Base-by-base conservation (phyloP, 2,888 invertebrate genomes). In the Eucriotettix oculatus region DNA sequence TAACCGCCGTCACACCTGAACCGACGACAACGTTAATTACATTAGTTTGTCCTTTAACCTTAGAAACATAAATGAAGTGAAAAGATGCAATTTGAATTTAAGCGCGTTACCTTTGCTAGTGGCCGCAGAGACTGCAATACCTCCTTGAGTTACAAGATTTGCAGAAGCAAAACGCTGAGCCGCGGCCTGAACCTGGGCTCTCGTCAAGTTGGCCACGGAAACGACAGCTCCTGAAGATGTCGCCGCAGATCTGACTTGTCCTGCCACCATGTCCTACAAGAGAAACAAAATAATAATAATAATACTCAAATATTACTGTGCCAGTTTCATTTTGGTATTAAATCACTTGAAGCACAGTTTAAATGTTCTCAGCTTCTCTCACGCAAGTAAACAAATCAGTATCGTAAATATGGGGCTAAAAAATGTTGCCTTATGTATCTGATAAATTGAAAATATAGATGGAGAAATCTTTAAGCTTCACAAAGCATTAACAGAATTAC, bases 181-280 rank as follows among this genome's bases (percentile, higher is more conserved):
- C 9, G 64, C 65, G 0, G 72, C 70, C 11, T 74, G 69, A 60
- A 74, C 67, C 60, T 75, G 75, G 1, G 70, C 70, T 0, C 72
- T 66, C 52, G 73, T 73, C 3, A 75, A 65, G 65, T 71, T 74
- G 0, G 71, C 70, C 0, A 74, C 72, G 16, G 71, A 72, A 0
- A 73, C 73, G 9, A 75, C 72, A 54, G 64, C 60, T 1, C 70
- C 68, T 9, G 65, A 41, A 16, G 64, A 54, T 17, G 60, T 61
- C 1, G 55, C 60, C n/a, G 64, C 63, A 41, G 63, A 61, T 16
- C 66, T 58, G 14, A 64, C 61, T 52, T 64, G 65, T 52, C 56
- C 61, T 12, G 65, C 66, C 12, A 67, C 65, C 62, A 68, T 65
- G 41, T 68, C 67, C 67, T 67, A 57, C 14, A 56, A 41, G 41